phyloP scores from a whole-genome alignment of 2,797 vertebrate species.

The Xerus rutilus region DNA sequence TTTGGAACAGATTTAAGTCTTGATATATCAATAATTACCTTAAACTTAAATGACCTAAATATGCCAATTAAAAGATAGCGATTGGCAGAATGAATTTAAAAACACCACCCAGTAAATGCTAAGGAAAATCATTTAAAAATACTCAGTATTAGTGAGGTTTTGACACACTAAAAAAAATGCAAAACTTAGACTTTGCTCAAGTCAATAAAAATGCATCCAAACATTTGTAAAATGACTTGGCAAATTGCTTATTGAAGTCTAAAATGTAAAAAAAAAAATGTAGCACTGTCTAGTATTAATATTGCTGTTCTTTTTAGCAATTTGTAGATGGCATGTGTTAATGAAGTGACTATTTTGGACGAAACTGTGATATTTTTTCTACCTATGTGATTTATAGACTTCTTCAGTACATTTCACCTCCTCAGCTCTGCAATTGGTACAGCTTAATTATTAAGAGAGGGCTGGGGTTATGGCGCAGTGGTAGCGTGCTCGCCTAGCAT shows the following conservation, averaged over 20 bases:
- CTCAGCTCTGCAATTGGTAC: not conserved
- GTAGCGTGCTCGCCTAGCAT: too few relatives aligned
- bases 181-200: not conserved
- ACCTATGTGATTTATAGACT: not conserved
- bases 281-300: not conserved
- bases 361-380: not conserved
- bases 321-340: not conserved
- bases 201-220: constrained; percentile 10
- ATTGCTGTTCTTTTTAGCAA: not conserved
- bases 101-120: not conserved
- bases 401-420: not conserved
- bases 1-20: not conserved
- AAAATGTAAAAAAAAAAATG: constrained; percentile 34
- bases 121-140: not conserved
- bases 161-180: not conserved
- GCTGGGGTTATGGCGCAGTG: too few relatives aligned
- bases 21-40: not conserved
- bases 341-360: not conserved
- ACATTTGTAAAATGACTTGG: constrained; percentile 6
- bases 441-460: not conserved
- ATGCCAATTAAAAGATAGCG: not conserved
- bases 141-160: not conserved
- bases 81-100: not conserved
- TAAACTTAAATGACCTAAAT: constrained; percentile 24
- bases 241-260: constrained; percentile 19